These are phyloP conservation scores for Hyphantria cunea DNA, from an alignment of 1,140 invertebrate genomes.

Conservation along the genomic window DNA sequence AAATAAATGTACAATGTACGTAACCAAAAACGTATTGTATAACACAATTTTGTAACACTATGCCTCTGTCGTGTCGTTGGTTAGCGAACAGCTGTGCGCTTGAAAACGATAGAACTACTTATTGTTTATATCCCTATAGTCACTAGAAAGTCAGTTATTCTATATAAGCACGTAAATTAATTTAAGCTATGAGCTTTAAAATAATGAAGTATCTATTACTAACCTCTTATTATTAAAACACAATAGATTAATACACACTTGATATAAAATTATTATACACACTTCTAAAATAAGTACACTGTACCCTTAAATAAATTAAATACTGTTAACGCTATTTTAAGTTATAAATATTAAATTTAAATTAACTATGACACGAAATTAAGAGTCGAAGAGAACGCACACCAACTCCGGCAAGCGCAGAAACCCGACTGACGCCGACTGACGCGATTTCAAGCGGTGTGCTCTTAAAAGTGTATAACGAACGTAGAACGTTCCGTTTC, in stretches of 20 bases:
- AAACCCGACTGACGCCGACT: slow-evolving; percentile 80
- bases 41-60: slow-evolving; percentile 20
- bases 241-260: slow-evolving; percentile 49
- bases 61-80: slow-evolving; percentile 4
- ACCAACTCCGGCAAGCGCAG: slow-evolving; percentile 69
- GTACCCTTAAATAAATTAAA: slow-evolving; percentile 33
- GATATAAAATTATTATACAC: slow-evolving; percentile 47
- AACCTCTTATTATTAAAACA: slow-evolving; percentile 61
- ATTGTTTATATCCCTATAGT: slow-evolving; percentile 1
- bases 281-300: slow-evolving; percentile 41
- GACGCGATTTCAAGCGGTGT: slow-evolving; percentile 64
- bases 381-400: slow-evolving; percentile 62
- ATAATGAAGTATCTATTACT: slow-evolving; percentile 47
- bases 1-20: background rate
- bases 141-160: no score
- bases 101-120: slow-evolving; percentile 5
- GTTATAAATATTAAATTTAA: slow-evolving; percentile 50
- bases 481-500: slow-evolving; percentile 56
- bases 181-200: background rate
- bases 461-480: slow-evolving; percentile 53
- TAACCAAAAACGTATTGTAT: slow-evolving; percentile 2
- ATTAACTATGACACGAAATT: slow-evolving; percentile 63
- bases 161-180: no score
- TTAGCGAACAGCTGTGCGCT: slow-evolving; percentile 16
- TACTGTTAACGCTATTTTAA: slow-evolving; percentile 47